These are phyloP conservation scores for Cheilosia variabilis DNA, from an alignment of 2,888 invertebrate species.

Conservation along the genomic window DNA sequence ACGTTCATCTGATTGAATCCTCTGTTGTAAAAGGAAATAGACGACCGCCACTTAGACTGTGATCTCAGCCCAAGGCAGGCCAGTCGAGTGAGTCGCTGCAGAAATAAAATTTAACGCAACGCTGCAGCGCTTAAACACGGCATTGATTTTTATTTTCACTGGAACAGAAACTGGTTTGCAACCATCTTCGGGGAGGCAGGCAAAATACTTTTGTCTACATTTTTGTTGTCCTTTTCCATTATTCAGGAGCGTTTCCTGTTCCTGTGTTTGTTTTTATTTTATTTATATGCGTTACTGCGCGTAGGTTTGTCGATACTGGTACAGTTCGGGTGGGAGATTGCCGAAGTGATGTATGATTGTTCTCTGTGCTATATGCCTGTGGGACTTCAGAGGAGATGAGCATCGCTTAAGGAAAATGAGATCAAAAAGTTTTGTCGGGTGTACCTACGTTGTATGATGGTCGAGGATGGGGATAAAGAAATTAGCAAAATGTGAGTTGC, in stretches of 20 bases:
- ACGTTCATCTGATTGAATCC: constrained; percentile 52
- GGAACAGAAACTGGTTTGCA: constrained; percentile 32
- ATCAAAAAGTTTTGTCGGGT: constrained; percentile 42
- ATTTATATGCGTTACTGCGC: constrained; percentile 59
- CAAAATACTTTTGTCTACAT: constrained; percentile 13
- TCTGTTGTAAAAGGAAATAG: constrained; percentile 35
- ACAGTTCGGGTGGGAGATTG: constrained; percentile 9
- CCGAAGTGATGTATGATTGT: constrained; percentile 62
- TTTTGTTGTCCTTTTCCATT: constrained; percentile 67
- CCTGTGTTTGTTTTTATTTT: constrained; percentile 54
- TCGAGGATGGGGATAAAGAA: background rate
- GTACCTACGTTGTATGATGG: background rate
- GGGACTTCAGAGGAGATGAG: constrained; percentile 49
- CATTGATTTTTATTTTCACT: constrained; percentile 61
- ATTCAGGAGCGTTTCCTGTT: constrained; percentile 57
- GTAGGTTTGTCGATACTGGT: constrained; percentile 10
- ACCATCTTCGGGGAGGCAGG: constrained; percentile 2
- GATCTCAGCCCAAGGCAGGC: constrained; percentile 8
- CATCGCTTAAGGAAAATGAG: constrained; percentile 47
- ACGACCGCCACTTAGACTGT: constrained; percentile 53
- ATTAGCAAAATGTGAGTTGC: background rate
- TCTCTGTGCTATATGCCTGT: constrained; percentile 38
- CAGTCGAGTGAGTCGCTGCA: constrained; percentile 15
- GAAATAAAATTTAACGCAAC: constrained; percentile 42
- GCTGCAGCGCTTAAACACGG: constrained; percentile 58